Evolutionary conservation across 2,797 vertebrate genomes (phyloP), one percentile per base, ranked within the genome.

Genomic region (Eremophila alpestris): DNA sequence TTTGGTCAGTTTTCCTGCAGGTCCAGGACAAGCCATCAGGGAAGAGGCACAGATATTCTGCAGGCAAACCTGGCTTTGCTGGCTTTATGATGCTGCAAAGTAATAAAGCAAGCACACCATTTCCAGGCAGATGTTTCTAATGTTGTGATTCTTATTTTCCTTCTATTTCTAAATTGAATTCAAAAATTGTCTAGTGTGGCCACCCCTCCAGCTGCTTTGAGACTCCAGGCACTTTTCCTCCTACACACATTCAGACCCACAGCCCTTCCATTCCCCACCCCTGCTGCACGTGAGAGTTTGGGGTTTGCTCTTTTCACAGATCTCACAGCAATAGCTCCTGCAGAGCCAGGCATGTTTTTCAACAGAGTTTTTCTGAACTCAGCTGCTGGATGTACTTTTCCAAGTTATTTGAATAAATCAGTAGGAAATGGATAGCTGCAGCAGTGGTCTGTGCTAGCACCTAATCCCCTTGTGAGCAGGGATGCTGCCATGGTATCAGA

Each of bases 301-400:
- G 22, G 30, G 3, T 67, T 86, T 56, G 32, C 49, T 56, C 27
- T 88, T 75, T 51, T 14, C 83, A 36, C 9, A 45, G 23, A 22
- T 79, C 55, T 88, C 52, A 34, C 24, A 56, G 38, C 65, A 83
- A 38, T 3, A 7, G 40, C 48, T 87, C 62, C 55, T 60, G 65
- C 77, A 73, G 70, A 90, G 67, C 80, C 13, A 91, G 67, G 83
- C 10, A 19, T 64, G 64, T 83, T 92, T 94, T 93, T 65, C 89
- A 76, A 16, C 24, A 55, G 81, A 90, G 73, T 92, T 84, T 65
- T 79, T 36, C 52, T 52, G 41, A 89, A 70, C 69, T 91, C 87
- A 90, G 79, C 91, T 93, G 89, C 83, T 91, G 77, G 87, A 88
- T 96, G 96, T 94, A 83, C 67, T 93, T 90, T 93, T 51, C 79